Evolutionary conservation across 2,113 vertebrate species (phyloP).

Genomic region (Dipodomys ordii): DNA sequence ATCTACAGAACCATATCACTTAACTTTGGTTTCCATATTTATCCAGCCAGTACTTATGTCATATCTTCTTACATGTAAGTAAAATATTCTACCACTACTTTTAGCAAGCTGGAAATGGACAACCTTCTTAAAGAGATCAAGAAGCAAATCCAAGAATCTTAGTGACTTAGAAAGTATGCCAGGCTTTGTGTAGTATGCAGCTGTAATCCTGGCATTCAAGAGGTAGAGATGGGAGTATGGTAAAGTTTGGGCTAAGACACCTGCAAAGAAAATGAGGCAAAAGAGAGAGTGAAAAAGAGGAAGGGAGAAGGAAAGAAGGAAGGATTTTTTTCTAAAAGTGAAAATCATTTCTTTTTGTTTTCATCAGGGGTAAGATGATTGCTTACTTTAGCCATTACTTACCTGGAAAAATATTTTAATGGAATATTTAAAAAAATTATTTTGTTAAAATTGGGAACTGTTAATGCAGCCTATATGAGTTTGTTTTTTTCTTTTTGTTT

Average conservation of each 20-base stretch:
- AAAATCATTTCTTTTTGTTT: neutral
- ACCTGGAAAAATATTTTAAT: too few species aligned
- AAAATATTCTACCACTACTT: neutral
- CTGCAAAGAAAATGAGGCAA: too few species aligned
- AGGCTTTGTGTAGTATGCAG: neutral
- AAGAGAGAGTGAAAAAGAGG: too few species aligned
- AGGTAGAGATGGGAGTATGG: too few species aligned
- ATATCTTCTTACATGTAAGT: conserved; percentile 7
- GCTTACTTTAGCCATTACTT: neutral
- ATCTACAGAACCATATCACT: neutral
- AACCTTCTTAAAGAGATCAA: neutral
- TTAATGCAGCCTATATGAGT: neutral
- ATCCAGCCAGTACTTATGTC: neutral
- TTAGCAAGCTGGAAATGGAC: neutral
- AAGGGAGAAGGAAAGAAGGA: too few species aligned
- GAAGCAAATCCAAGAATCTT: conserved; percentile 13
- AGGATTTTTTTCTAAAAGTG: too few species aligned
- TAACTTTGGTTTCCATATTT: conserved; percentile 16
- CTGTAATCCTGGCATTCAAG: too few species aligned
- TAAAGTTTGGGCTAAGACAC: too few species aligned
- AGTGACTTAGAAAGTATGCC: neutral
- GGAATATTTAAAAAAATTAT: too few species aligned
- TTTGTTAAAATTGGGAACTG: neutral
- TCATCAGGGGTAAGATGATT: neutral
- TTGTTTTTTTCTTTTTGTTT: neutral